Evolutionary conservation across 2,113 vertebrate species (phyloP).

Genomic region (Madoqua kirkii): DNA sequence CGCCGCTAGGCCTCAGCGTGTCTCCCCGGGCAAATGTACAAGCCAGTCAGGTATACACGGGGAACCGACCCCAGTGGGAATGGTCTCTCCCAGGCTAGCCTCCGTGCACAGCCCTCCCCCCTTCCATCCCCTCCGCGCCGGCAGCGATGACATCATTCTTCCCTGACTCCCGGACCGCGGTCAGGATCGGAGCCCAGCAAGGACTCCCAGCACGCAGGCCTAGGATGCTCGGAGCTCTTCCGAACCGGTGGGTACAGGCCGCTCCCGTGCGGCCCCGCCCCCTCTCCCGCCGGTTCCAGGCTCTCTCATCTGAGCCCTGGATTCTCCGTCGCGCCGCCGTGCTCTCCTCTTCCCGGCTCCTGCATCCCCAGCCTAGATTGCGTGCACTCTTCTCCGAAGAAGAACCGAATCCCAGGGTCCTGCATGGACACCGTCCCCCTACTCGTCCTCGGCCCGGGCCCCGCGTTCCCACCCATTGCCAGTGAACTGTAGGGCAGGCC

Average conservation of each 20-base stretch:
- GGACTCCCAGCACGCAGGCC: slow-evolving; percentile 54
- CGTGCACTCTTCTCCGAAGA: neutral
- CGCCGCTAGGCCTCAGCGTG: neutral
- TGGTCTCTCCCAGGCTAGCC: slow-evolving; percentile 38
- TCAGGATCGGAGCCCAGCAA: slow-evolving; percentile 41
- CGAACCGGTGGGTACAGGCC: neutral
- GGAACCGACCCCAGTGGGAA: neutral
- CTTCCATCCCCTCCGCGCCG: slow-evolving; percentile 30
- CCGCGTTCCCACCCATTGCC: neutral
- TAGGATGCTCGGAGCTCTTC: neutral
- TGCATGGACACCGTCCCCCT: neutral
- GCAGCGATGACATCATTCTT: slow-evolving; percentile 74
- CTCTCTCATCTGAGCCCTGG: neutral
- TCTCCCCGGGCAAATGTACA: neutral
- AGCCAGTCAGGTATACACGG: neutral
- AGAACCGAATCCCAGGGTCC: slow-evolving; percentile 19
- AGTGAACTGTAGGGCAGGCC: neutral
- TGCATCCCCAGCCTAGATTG: neutral
- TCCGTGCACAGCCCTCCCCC: slow-evolving; percentile 33
- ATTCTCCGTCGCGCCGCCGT: neutral
- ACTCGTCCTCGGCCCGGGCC: neutral
- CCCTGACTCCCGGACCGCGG: slow-evolving; percentile 51
- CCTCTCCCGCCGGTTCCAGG: neutral
- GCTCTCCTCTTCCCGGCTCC: neutral
- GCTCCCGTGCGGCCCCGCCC: neutral